These are phyloP conservation scores for Mobula hypostoma DNA, from an alignment of 2,113 vertebrate genomes.

Conservation along the genomic window DNA sequence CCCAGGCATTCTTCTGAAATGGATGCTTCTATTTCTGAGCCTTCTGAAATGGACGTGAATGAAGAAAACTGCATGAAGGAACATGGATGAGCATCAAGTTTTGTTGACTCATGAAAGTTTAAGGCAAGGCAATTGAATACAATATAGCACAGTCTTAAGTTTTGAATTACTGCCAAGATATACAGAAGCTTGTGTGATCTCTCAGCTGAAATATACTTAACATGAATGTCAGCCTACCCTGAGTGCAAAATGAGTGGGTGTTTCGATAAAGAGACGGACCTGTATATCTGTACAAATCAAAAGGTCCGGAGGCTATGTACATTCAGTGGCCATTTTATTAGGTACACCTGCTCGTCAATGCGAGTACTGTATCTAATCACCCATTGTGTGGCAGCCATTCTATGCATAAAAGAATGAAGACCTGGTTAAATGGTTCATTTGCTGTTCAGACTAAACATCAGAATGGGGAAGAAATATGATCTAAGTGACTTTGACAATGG, in stretches of 20 bases:
- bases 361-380: too few species aligned
- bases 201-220: conserved; percentile 23
- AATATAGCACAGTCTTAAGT: background rate
- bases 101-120: conserved; percentile 14
- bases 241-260: background rate
- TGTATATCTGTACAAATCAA: background rate
- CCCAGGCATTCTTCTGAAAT: background rate
- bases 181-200: background rate
- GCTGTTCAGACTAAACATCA: too few species aligned
- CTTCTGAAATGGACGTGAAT: background rate
- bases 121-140: background rate
- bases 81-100: background rate
- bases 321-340: too few species aligned
- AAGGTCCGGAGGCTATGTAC: background rate
- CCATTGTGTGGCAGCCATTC: too few species aligned
- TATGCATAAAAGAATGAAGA: too few species aligned
- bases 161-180: conserved; percentile 21
- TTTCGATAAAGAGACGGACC: background rate
- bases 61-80: background rate
- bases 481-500: too few species aligned
- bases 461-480: too few species aligned
- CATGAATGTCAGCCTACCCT: background rate
- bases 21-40: background rate
- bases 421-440: too few species aligned
- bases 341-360: too few species aligned